A percentile compares a stretch with the other conserved stretches of the same genome.
These are phyloP conservation scores for Urocolius indicus DNA, from an alignment of 2,113 vertebrate genomes.

Conservation along the genomic window DNA sequence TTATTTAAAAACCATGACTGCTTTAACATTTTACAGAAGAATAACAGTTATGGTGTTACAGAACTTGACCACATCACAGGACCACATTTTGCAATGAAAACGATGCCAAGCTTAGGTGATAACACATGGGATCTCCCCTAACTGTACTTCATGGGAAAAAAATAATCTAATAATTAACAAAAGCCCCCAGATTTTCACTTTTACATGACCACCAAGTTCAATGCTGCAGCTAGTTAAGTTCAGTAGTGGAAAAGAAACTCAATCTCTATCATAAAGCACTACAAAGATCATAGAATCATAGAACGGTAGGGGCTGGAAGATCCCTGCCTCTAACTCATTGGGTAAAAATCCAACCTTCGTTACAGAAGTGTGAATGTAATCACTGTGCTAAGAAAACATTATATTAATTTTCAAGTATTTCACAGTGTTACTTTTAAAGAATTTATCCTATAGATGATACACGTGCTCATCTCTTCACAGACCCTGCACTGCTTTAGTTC, in stretches of 20 bases:
- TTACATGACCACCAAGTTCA: not conserved
- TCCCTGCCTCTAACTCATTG: not conserved
- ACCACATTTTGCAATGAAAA: not conserved
- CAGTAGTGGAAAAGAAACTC: not conserved
- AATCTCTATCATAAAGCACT: not conserved
- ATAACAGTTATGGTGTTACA: not conserved
- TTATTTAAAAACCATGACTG: not conserved
- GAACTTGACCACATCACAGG: not conserved
- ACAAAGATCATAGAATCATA: not conserved
- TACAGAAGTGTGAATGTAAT: not conserved
- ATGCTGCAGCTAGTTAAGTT: not conserved
- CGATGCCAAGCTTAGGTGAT: not conserved
- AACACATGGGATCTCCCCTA: not conserved
- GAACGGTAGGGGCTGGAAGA: not conserved
- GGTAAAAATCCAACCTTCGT: not conserved
- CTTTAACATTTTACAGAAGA: not conserved
- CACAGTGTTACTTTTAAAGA: not conserved
- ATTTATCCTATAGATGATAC: not conserved
- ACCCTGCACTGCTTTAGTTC: not conserved
- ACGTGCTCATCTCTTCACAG: accelerated
- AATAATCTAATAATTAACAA: not conserved
- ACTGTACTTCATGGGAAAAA: not conserved
- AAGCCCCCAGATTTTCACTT: not conserved
- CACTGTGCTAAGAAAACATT: not conserved
- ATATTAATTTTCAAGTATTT: not conserved